Percentiles rank a stretch among this genome's conserved stretches.
Conservation (phyloP, 2,888 invertebrate genomes). For the Sabatieria punctata region DNA sequence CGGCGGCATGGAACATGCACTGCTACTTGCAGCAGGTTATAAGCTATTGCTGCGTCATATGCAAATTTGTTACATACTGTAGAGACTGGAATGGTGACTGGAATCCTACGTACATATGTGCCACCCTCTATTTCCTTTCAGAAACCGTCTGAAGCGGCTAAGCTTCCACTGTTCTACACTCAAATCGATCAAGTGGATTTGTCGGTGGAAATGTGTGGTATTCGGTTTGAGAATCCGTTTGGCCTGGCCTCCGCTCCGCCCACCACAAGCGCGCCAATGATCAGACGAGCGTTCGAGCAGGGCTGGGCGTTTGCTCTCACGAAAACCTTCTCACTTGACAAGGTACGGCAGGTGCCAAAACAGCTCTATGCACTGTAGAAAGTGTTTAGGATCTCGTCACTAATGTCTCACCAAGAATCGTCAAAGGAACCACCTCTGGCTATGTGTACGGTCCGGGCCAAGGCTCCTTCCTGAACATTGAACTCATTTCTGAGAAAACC, state of each 20-base stretch:
- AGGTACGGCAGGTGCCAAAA: constrained; percentile 42
- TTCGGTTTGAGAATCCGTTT: constrained; percentile 87
- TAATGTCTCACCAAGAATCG: constrained; percentile 89
- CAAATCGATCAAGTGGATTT: constrained; percentile 78
- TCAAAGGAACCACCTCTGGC: constrained; percentile 78
- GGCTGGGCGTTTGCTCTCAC: constrained; percentile 97
- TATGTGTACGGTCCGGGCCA: constrained; percentile 77
- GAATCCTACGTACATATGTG: too few relatives aligned
- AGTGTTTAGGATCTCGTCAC: constrained; percentile 65
- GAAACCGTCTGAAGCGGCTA: constrained; percentile 49
- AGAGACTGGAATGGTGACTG: too few relatives aligned
- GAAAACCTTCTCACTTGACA: constrained; percentile 84
- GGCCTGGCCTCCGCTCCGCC: constrained; percentile 94
- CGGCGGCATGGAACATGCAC: constrained; percentile 75
- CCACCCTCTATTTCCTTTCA: too few relatives aligned
- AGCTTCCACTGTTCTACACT: constrained; percentile 75
- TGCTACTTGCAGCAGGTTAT: constrained; percentile 56
- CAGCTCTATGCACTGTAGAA: not conserved
- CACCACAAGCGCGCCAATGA: constrained; percentile 83
- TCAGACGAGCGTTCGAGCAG: constrained; percentile 75
- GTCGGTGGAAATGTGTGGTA: constrained; percentile 75
- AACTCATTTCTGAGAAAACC: constrained; percentile 89
- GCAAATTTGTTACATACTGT: too few relatives aligned
- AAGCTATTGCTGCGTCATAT: too few relatives aligned
- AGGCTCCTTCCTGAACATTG: constrained; percentile 87